Evolutionary conservation across 2,888 invertebrate species (phyloP).

Genomic region (Agriopis marginaria): DNA sequence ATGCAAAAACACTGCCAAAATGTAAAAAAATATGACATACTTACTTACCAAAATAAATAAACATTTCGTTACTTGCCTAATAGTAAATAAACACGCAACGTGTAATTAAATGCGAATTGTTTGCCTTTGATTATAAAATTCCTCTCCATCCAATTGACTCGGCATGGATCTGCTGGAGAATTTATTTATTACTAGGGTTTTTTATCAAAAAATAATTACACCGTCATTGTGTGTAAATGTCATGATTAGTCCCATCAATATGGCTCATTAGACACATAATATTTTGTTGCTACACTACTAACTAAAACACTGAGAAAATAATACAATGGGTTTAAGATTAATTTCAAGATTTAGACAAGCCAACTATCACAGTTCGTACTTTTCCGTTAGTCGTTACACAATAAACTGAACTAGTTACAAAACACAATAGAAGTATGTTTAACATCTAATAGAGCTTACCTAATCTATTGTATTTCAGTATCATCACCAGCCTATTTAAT

Average conservation of each 20-base stretch:
- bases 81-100: too few relatives aligned
- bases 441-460: neutral
- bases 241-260: slow-evolving; percentile 20
- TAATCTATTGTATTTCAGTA: neutral
- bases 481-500: too few relatives aligned
- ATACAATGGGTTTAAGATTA: slow-evolving; percentile 14
- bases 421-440: neutral
- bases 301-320: slow-evolving; percentile 23
- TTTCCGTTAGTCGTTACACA: slow-evolving; percentile 3
- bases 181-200: neutral
- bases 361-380: neutral
- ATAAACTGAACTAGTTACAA: slow-evolving; percentile 5
- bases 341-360: slow-evolving; percentile 4
- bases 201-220: slow-evolving; percentile 7
- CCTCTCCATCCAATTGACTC: too few relatives aligned
- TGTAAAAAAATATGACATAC: too few relatives aligned
- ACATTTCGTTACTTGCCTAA: too few relatives aligned
- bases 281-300: slow-evolving; percentile 9
- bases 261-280: slow-evolving; percentile 16
- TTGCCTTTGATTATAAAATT: too few relatives aligned
- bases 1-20: too few relatives aligned
- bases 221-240: slow-evolving; percentile 38
- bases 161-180: too few relatives aligned
- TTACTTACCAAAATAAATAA: too few relatives aligned
- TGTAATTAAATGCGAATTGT: too few relatives aligned